Percentiles rank a stretch among this genome's conserved stretches.
These are phyloP conservation scores for Anniella stebbinsi DNA, from an alignment of 2,797 vertebrate species.

Conservation along the genomic window DNA sequence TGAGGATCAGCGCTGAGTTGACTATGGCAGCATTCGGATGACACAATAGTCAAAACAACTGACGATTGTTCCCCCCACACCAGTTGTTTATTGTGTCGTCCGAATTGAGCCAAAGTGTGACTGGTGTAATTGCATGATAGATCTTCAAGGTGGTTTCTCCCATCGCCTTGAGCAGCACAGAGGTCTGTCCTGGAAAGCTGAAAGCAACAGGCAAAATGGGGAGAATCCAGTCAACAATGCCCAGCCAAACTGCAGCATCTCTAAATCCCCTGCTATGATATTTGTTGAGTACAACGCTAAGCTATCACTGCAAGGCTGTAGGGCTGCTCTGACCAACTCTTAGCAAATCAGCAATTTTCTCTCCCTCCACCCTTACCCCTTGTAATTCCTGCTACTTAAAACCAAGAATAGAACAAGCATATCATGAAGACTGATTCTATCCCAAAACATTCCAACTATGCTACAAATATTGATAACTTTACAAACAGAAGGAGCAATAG, in stretches of 20 bases:
- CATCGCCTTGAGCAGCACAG: background rate
- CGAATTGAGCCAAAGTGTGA: too few species aligned
- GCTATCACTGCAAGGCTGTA: background rate
- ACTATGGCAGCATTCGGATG: too few species aligned
- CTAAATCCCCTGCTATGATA: background rate
- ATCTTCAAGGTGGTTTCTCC: background rate
- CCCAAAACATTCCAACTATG: background rate
- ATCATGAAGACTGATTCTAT: too few species aligned
- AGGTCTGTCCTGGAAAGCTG: background rate
- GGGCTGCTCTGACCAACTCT: background rate
- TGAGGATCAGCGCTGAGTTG: too few species aligned
- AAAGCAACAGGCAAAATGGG: background rate
- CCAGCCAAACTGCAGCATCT: background rate
- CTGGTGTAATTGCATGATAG: too few species aligned
- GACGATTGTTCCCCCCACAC: too few species aligned
- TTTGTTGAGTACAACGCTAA: background rate
- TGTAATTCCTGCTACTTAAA: too few species aligned
- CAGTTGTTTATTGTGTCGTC: too few species aligned
- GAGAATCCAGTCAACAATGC: background rate
- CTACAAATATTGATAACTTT: background rate
- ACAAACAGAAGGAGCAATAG: conserved; percentile 23
- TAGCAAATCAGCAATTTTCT: background rate
- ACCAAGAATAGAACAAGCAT: too few species aligned
- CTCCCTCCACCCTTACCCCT: background rate
- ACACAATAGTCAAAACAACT: too few species aligned